Conservation (phyloP, 1,140 invertebrate genomes). For the Diuraphis noxia region DNA sequence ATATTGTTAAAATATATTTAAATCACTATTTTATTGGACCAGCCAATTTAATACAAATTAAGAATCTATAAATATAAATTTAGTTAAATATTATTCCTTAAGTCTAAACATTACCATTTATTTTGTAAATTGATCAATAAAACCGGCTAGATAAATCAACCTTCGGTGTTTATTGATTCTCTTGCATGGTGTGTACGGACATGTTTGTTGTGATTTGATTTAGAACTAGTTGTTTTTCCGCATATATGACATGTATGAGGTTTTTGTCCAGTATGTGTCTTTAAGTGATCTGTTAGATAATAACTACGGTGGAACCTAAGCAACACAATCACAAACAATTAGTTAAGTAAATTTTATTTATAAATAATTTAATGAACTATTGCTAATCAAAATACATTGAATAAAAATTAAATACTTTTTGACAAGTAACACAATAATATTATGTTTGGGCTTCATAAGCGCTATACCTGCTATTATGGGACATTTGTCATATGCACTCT, state of each 20-base stretch:
- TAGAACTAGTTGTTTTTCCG: slow-evolving; percentile 81
- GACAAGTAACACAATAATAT: no score
- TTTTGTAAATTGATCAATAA: not conserved
- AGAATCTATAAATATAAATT: not conserved
- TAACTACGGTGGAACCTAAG: slow-evolving; percentile 77
- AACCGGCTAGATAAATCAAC: slow-evolving; percentile 62
- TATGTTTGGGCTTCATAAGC: no score
- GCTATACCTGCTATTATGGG: no score
- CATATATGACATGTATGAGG: slow-evolving; percentile 85
- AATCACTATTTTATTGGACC: not conserved
- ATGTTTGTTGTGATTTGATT: slow-evolving; percentile 87
- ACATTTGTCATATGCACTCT: no score
- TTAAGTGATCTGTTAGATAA: slow-evolving; percentile 83
- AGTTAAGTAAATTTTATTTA: not conserved
- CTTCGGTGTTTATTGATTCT: slow-evolving; percentile 81
- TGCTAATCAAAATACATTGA: no score
- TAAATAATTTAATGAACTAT: not conserved
- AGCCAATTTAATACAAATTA: not conserved
- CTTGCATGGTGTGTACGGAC: slow-evolving; percentile 84
- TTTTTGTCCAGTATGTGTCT: slow-evolving; percentile 80
- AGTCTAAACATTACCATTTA: not conserved
- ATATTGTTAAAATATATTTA: not conserved
- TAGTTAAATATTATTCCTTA: not conserved
- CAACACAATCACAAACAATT: not conserved
- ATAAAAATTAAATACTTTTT: not conserved